A percentile compares a stretch with the other conserved stretches of the same genome.
Evolutionary conservation across 2,888 invertebrate species (phyloP).

Genomic region (Coelopa pilipes): DNA sequence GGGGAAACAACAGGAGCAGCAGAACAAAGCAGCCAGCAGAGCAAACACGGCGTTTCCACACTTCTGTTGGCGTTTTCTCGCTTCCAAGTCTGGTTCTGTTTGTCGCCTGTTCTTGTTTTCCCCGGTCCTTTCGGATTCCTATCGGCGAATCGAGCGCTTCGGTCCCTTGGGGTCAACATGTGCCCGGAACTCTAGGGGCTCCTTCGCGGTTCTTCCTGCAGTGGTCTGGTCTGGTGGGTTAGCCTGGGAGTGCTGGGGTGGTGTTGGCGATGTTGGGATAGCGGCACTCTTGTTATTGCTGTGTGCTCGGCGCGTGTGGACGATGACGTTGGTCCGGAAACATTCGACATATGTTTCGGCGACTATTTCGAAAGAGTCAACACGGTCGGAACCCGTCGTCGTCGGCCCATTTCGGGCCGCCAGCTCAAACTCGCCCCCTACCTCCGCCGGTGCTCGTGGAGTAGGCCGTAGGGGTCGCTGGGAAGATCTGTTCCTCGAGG

Average conservation of each 20-base stretch:
- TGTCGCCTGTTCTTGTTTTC: constrained; percentile 31
- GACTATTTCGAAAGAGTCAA: background rate
- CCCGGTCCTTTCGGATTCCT: no score
- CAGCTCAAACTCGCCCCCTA: no score
- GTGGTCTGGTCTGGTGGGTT: constrained; percentile 24
- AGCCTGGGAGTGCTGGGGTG: background rate
- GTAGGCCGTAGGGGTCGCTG: no score
- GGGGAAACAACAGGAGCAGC: background rate
- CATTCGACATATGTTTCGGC: constrained; percentile 30
- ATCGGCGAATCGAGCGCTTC: no score
- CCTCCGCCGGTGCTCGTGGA: no score
- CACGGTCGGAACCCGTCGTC: no score
- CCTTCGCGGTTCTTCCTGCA: background rate
- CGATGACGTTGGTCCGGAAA: constrained; percentile 8
- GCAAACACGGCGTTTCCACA: no score
- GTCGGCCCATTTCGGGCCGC: no score
- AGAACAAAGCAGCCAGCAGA: background rate
- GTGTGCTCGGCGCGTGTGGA: constrained; percentile 18
- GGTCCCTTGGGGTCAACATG: constrained; percentile 26
- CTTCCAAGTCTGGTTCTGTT: background rate
- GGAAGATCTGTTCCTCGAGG: no score
- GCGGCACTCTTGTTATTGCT: background rate
- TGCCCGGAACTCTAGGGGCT: constrained; percentile 22
- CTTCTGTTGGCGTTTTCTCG: no score
- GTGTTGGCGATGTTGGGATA: background rate